Evolutionary conservation across 2,113 vertebrate genomes (phyloP), one percentile per base, ranked within the genome.

Genomic region (Peucedramus taeniatus): DNA sequence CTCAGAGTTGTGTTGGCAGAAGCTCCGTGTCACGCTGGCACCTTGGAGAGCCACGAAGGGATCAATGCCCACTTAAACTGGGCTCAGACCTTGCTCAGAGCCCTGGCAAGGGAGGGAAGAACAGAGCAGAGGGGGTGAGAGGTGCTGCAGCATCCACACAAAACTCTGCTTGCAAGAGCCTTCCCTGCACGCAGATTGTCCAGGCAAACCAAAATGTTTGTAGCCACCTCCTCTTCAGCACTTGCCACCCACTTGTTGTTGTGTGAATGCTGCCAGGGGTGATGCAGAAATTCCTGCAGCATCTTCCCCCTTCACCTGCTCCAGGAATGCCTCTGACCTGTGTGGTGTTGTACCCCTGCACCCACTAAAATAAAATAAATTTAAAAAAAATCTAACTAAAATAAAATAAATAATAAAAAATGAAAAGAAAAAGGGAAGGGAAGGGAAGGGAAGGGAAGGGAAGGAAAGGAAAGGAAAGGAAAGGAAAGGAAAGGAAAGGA

Each of bases 61-160:
- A 51, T 89, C 9, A 0, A 2, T 35, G 50, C 15, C 20, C n/a
- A 3, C 45, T 5, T 1, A 61, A 42, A 12, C 17, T 33, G 86
- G 76, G 15, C 45, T 82, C 35, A 22, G 51, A 65, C 1, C 7
- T 37, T 21, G 39, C 59, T 70, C 24, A 35, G 60, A 65, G 57
- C 50, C 15, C 65, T 56, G 45, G 21, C 19, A 57, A 37, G 33
- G 0, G 4, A 39, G 18, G 68, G 44, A 3, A 37, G 49, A 88
- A 14, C 1, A 68, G 39, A 70, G 35, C 4, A 26, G 45, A n/a
- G 71, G 12, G 63, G 2, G 12, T 20, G 63, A 83, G 68, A 63
- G 80, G n/a, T 7, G 72, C 68, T 65, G 9, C 1, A 80, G 66
- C 87, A 69, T 26, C 86, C 76, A 31, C 76, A 45, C 27, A 4